Conservation (phyloP, 2,113 vertebrate genomes). For the Peucedramus taeniatus region DNA sequence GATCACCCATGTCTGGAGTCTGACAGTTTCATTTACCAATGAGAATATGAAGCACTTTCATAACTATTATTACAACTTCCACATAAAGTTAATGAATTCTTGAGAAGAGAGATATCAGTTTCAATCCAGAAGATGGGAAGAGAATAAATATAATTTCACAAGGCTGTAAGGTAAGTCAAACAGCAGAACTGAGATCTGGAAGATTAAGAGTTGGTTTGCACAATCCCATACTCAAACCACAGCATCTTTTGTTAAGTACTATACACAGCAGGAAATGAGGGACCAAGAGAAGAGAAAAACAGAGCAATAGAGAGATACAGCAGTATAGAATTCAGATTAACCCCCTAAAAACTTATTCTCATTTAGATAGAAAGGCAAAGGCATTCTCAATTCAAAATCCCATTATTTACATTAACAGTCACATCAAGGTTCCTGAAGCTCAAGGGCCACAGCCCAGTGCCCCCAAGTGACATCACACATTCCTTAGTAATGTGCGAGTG, state of each 20-base stretch:
- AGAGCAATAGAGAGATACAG: not conserved
- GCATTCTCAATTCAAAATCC: not conserved
- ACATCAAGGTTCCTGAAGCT: not conserved
- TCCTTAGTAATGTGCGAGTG: not conserved
- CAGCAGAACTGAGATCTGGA: not conserved
- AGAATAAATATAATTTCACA: not conserved
- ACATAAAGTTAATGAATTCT: not conserved
- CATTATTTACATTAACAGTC: not conserved
- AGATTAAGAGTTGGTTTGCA: not conserved
- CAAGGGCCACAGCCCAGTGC: not conserved
- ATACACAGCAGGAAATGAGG: not conserved
- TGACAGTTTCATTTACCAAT: not conserved
- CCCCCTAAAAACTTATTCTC: not conserved
- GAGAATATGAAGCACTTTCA: not conserved
- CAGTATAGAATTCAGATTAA: accelerated
- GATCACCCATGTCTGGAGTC: not conserved
- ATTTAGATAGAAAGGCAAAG: not conserved
- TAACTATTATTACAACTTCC: not conserved
- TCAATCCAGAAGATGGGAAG: not conserved
- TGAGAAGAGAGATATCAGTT: not conserved
- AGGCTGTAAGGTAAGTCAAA: not conserved
- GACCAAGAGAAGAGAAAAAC: not conserved
- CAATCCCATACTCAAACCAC: not conserved
- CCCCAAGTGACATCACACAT: not conserved
- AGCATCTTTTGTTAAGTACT: not conserved